These are phyloP conservation scores for Drosophila ironensis DNA, from an alignment of 1,140 invertebrate genomes.

Conservation along the genomic window DNA sequence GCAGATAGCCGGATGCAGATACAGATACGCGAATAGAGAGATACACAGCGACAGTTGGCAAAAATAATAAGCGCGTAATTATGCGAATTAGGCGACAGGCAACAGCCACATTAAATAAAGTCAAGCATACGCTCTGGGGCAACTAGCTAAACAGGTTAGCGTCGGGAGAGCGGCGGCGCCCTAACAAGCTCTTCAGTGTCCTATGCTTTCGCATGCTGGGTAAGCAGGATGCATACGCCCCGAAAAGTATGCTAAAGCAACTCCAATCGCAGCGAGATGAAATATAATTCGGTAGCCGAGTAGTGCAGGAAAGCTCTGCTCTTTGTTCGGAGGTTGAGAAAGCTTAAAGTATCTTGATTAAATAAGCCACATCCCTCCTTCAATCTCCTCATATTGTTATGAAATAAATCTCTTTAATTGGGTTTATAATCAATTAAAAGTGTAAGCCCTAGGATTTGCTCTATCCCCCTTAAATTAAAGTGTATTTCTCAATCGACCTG, in stretches of 20 bases:
- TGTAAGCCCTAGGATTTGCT: too few relatives aligned
- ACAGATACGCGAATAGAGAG: conserved; percentile 1
- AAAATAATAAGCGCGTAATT: conserved; percentile 79
- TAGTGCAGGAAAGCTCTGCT: too few relatives aligned
- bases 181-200: conserved; percentile 1
- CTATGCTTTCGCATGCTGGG: neutral
- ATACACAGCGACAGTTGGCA: conserved; percentile 46
- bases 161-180: neutral
- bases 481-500: conserved; percentile 5
- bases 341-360: neutral
- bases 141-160: conserved; percentile 32
- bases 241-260: neutral
- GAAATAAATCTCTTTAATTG: too few relatives aligned
- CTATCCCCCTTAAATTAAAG: neutral
- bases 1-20: neutral
- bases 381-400: too few relatives aligned
- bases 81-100: conserved; percentile 72
- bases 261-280: neutral
- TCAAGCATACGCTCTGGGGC: conserved; percentile 75
- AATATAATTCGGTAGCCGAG: too few relatives aligned
- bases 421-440: too few relatives aligned
- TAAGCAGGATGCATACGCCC: neutral
- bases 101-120: conserved; percentile 67
- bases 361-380: neutral
- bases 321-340: too few relatives aligned